phyloP scores from a whole-genome alignment of 1,140 invertebrate genomes.

The Drosophila nasuta region DNA sequence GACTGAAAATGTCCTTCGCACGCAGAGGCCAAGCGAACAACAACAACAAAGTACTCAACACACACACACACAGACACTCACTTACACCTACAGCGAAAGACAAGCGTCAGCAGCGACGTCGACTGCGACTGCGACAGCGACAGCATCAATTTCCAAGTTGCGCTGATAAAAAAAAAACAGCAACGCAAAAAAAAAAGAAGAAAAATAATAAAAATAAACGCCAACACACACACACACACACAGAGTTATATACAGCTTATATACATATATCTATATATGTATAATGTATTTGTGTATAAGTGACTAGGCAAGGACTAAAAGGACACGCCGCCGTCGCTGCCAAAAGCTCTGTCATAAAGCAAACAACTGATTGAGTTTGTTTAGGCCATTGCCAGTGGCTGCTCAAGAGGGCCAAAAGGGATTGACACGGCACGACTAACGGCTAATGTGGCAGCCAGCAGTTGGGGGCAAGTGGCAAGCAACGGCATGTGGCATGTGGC shows the following conservation, averaged over 20 bases:
- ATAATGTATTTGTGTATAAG: not conserved
- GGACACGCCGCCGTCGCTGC: slow-evolving; percentile 35
- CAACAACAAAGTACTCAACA: slow-evolving; percentile 46
- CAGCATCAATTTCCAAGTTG: slow-evolving; percentile 55
- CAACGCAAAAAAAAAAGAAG: slow-evolving; percentile 20
- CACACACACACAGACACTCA: slow-evolving; percentile 40
- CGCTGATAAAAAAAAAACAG: slow-evolving; percentile 36
- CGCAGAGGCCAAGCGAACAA: slow-evolving; percentile 41
- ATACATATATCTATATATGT: slow-evolving; percentile 1
- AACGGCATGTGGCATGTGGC: too few species aligned
- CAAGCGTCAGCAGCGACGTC: slow-evolving; percentile 41
- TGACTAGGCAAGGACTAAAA: slow-evolving; percentile 45
- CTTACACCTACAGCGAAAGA: slow-evolving; percentile 25
- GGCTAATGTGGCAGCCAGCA: too few species aligned
- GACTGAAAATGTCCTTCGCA: slow-evolving; percentile 67
- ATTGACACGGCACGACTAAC: too few species aligned
- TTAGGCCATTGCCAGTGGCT: slow-evolving; percentile 49
- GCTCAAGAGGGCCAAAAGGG: slow-evolving; percentile 17
- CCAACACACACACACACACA: slow-evolving; percentile 1
- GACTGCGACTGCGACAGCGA: slow-evolving; percentile 39
- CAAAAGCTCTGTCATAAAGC: slow-evolving; percentile 58
- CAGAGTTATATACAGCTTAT: not conserved
- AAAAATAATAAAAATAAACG: slow-evolving; percentile 5
- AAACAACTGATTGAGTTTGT: slow-evolving; percentile 69
- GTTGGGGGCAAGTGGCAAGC: too few species aligned